Percentiles rank a stretch among this genome's conserved stretches.
phyloP scores from a whole-genome alignment of 2,888 invertebrate species.

The Dryococelus australis region DNA sequence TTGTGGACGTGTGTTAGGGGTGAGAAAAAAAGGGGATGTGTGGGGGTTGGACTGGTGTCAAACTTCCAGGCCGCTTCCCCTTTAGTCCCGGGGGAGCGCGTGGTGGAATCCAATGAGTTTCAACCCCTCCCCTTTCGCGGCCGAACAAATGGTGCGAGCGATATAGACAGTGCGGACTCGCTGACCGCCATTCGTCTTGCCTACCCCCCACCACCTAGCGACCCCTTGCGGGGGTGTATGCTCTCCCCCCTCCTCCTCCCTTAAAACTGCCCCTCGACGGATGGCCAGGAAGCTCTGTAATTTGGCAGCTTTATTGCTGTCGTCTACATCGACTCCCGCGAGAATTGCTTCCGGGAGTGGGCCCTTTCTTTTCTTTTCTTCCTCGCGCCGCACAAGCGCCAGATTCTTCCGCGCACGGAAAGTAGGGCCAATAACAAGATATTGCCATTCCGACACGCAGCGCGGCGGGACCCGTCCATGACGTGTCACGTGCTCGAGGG shows the following conservation, averaged over 20 bases:
- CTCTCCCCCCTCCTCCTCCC: not conserved
- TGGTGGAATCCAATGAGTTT: constrained; percentile 1
- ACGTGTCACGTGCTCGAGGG: not conserved
- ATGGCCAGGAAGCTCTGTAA: constrained; percentile 12
- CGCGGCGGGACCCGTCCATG: not conserved
- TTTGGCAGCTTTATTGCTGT: constrained; percentile 30
- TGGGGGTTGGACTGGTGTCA: not conserved
- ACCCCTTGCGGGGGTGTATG: not conserved
- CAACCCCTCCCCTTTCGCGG: not conserved
- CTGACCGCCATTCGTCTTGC: constrained; percentile 28
- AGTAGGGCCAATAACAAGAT: constrained; percentile 27
- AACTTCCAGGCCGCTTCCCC: not conserved
- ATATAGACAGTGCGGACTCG: constrained; percentile 24
- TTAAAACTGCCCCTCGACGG: not conserved
- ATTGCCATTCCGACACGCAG: constrained; percentile 21
- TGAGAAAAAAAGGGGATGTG: too few species aligned
- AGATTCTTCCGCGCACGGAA: constrained; percentile 28
- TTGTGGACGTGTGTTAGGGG: not conserved
- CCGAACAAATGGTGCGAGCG: not conserved
- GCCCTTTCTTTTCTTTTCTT: not conserved
- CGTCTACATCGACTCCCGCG: not conserved
- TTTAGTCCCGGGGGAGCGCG: not conserved
- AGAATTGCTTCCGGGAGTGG: not conserved
- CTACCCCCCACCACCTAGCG: not conserved
- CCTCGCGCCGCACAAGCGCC: constrained; percentile 16